Evolutionary conservation across 1,140 invertebrate genomes (phyloP).

Genomic region (Hirudo medicinalis): DNA sequence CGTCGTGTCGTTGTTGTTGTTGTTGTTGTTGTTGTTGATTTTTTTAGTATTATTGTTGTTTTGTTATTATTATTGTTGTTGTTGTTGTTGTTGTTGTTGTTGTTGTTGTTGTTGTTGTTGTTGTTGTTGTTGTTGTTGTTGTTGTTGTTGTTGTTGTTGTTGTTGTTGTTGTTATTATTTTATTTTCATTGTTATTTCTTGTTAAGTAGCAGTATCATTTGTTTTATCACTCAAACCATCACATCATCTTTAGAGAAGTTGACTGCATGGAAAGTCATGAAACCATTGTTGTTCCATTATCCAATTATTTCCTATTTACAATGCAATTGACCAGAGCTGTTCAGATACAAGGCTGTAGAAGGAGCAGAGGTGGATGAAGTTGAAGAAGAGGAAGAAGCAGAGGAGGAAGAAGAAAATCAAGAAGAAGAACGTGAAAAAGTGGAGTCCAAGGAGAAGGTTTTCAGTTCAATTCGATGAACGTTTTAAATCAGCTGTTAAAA

Average conservation of each 20-base stretch:
- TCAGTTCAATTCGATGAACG: conserved; percentile 6
- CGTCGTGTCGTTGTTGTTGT: not conserved
- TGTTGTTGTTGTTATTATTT: not conserved
- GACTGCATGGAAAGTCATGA: too few species aligned
- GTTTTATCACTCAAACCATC: too few species aligned
- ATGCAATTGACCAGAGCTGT: conserved; percentile 25
- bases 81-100: not conserved
- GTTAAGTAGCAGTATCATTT: too few species aligned
- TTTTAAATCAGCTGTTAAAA: not conserved
- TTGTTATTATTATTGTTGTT: too few species aligned
- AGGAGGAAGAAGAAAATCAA: conserved; percentile 30
- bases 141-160: too few species aligned
- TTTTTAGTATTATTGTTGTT: not conserved
- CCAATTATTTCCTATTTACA: too few species aligned
- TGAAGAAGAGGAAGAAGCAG: conserved; percentile 38
- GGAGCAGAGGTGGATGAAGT: conserved; percentile 34
- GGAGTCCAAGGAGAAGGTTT: conserved; percentile 21
- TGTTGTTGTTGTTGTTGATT: not conserved
- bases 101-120: not conserved
- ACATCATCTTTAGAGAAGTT: too few species aligned
- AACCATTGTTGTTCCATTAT: too few species aligned
- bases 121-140: too few species aligned
- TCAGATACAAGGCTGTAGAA: conserved; percentile 33
- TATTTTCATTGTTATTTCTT: not conserved
- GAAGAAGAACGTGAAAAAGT: conserved; percentile 32